Base-by-base conservation (phyloP, 2,888 invertebrate genomes). In the Drosophila phalerata region DNA sequence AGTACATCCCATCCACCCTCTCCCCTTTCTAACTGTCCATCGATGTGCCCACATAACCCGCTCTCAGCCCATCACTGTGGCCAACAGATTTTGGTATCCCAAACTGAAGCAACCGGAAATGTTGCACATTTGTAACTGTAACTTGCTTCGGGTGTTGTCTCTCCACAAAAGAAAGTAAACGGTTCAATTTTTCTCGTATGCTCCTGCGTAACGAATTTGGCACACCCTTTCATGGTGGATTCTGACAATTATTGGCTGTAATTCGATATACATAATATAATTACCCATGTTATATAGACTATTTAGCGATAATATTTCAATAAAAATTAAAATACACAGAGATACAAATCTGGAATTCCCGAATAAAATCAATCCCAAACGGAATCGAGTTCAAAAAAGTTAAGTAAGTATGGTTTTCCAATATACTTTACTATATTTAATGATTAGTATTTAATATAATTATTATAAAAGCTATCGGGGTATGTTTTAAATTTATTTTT, bases 81-180 rank as follows among this genome's bases (percentile, higher is more conserved):
- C 82, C 88, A 83, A 83, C 85, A 87, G 85, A 84, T 82, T 84
- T 82, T 78, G 87, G 81, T 84, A 76, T 81, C 81, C 81, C 87
- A 84, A 81, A 78, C 69, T 77, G 77, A 85, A 83, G 73, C 74
- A 84, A 78, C 65, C 88, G 82, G 82, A 82, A 82, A 82, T 88
- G 82, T 82, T 82, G 82, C 88, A 82, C 85, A 82, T 82, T 82
- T 82, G 82, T 88, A 88, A 88, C 88, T 79, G 73, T 68, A 82
- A 81, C 79, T 77, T 78, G 73, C 63, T 53, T 64, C 37, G 69
- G 52, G 25, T 68, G 51, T 72, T 72, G 62, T 56, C 75, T 73
- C 45, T 60, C 48, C 30, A 42, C 69, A 52, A 47, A 40, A 48
- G 38, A 38, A 65, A 61, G 34, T 61, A 79, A 73, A 52, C 55